These are phyloP conservation scores for Drosophila kikkawai DNA, from an alignment of 1,140 invertebrate species.

Conservation along the genomic window DNA sequence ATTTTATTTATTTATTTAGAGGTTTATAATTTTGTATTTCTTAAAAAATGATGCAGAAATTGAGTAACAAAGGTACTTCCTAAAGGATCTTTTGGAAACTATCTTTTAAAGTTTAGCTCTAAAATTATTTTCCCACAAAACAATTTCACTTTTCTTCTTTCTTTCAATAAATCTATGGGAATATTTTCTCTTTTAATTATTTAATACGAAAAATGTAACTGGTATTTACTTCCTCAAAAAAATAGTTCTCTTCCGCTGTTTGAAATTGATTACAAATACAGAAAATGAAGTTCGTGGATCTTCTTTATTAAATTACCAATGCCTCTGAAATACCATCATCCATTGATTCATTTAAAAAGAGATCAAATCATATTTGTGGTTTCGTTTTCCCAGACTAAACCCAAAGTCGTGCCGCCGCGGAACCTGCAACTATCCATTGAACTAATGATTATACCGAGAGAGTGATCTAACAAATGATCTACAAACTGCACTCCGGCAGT, in stretches of 20 bases:
- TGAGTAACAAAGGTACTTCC: accelerated
- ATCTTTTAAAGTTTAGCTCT: neutral
- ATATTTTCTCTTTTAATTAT: neutral
- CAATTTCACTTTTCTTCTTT: slow-evolving; percentile 3
- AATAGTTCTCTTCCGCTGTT: neutral
- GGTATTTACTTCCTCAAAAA: neutral
- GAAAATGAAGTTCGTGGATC: slow-evolving; percentile 20
- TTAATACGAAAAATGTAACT: neutral
- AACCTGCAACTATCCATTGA: slow-evolving; percentile 23
- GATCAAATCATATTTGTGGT: slow-evolving; percentile 46
- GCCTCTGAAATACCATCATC: neutral
- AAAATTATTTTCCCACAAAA: neutral
- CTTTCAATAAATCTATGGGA: too few relatives aligned
- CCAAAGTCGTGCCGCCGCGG: slow-evolving; percentile 14
- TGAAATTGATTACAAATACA: neutral
- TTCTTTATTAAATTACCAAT: slow-evolving; percentile 1
- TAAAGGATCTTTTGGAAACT: neutral
- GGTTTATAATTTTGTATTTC: neutral
- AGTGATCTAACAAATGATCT: slow-evolving; percentile 37
- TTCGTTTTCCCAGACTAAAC: slow-evolving; percentile 9
- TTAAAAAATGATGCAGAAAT: neutral
- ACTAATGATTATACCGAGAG: slow-evolving; percentile 33
- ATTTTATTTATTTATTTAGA: neutral
- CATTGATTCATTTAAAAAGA: slow-evolving; percentile 35
- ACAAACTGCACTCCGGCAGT: slow-evolving; percentile 21